phyloP scores from a whole-genome alignment of 53 echinoderm and acorn worm genomes.

The Zoroaster sp. region DNA sequence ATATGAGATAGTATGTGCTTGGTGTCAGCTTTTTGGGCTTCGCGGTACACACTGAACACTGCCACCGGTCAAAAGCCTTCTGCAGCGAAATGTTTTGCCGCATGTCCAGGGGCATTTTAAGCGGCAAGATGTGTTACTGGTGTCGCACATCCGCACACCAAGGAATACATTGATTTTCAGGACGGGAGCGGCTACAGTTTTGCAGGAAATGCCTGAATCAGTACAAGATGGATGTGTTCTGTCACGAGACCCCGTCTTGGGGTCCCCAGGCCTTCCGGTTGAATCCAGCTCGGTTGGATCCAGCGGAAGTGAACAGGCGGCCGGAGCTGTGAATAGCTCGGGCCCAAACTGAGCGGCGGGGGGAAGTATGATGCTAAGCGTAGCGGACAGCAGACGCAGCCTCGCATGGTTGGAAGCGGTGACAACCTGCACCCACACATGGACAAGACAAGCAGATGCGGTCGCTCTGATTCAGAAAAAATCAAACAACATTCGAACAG shows the following conservation, averaged over 20 bases:
- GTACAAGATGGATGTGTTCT: conserved; percentile 82
- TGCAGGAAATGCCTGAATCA: conserved; percentile 92
- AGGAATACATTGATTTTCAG: conserved; percentile 71
- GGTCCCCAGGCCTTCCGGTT: not conserved
- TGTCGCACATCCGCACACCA: conserved; percentile 87
- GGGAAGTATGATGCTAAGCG: not conserved
- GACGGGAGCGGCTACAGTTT: conserved; percentile 76
- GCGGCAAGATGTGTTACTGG: conserved; percentile 86
- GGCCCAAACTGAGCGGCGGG: not conserved
- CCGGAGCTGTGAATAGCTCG: not conserved
- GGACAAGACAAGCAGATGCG: not conserved
- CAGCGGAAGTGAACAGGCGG: not conserved
- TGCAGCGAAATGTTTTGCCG: conserved; percentile 95
- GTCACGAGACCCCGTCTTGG: conserved; percentile 58
- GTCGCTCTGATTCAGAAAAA: conserved; percentile 9
- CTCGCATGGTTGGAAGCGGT: conserved; percentile 1
- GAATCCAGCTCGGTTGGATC: not conserved
- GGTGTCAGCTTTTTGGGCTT: conserved; percentile 84
- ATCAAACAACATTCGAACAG: conserved; percentile 28
- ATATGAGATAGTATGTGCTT: conserved; percentile 86
- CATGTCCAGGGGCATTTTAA: conserved; percentile 81
- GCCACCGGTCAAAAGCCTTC: conserved; percentile 85
- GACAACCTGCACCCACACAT: not conserved
- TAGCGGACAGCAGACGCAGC: conserved; percentile 8
- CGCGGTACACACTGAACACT: conserved; percentile 92